phyloP scores from a whole-genome alignment of 2,113 vertebrate genomes.

The Dendropsophus ebraccatus region DNA sequence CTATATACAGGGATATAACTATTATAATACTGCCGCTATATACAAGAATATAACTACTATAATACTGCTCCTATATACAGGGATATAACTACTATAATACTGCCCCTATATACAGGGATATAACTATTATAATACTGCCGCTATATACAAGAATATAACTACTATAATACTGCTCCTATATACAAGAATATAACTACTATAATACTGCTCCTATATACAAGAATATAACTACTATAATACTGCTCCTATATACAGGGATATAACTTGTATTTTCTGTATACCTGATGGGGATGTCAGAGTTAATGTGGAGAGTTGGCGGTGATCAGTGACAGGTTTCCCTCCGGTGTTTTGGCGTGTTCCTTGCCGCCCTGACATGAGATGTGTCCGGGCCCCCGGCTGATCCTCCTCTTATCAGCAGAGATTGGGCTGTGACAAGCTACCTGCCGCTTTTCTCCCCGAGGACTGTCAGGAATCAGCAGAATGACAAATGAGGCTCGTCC shows the following conservation, averaged over 20 bases:
- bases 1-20: not conserved
- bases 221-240: too few relatives aligned
- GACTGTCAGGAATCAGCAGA: not conserved
- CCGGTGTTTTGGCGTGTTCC: not conserved
- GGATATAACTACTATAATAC: too few relatives aligned
- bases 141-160: too few relatives aligned
- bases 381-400: not conserved
- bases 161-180: too few relatives aligned
- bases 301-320: not conserved
- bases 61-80: too few relatives aligned
- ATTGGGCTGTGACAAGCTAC: not conserved
- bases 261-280: not conserved
- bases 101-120: too few relatives aligned
- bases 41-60: too few relatives aligned
- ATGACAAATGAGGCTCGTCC: not conserved
- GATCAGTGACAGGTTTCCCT: constrained; percentile 2
- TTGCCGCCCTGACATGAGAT: not conserved
- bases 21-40: too few relatives aligned
- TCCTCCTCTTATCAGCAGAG: constrained; percentile 26
- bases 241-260: not conserved
- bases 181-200: too few relatives aligned
- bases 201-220: too few relatives aligned
- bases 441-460: not conserved
- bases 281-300: too few relatives aligned
- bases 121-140: too few relatives aligned